These are phyloP conservation scores for Porites evermanni DNA, from an alignment of 92 coral and sea anemone genomes.

Conservation along the genomic window DNA sequence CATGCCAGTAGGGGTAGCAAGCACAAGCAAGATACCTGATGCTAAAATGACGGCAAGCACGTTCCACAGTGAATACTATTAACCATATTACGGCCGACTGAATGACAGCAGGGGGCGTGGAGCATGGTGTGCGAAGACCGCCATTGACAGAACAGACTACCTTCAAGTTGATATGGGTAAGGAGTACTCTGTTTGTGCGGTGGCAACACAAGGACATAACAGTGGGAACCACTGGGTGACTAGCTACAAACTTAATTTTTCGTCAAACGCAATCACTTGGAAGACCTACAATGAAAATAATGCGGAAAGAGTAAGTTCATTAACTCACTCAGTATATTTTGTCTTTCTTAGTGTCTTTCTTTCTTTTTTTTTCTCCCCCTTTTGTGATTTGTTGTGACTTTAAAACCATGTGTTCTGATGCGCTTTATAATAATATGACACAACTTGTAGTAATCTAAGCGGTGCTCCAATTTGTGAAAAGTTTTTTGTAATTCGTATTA, in stretches of 20 bases:
- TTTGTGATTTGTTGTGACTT: too few species aligned
- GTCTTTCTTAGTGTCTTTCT: too few species aligned
- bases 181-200: slow-evolving; percentile 7
- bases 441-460: too few species aligned
- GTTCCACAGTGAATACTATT: not conserved
- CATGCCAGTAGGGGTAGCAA: too few species aligned
- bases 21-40: too few species aligned
- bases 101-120: not conserved
- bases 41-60: too few species aligned
- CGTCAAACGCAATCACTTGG: not conserved
- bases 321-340: too few species aligned
- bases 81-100: not conserved
- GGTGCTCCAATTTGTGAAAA: too few species aligned
- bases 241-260: not conserved
- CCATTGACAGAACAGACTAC: not conserved
- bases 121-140: not conserved
- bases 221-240: not conserved
- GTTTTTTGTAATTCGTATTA: too few species aligned
- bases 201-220: not conserved
- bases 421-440: too few species aligned
- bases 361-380: too few species aligned
- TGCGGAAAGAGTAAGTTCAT: not conserved
- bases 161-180: slow-evolving; percentile 23
- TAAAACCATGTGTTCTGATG: too few species aligned
- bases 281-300: not conserved